Conservation (phyloP, 2,113 vertebrate genomes). For the Pygoscelis adeliae region DNA sequence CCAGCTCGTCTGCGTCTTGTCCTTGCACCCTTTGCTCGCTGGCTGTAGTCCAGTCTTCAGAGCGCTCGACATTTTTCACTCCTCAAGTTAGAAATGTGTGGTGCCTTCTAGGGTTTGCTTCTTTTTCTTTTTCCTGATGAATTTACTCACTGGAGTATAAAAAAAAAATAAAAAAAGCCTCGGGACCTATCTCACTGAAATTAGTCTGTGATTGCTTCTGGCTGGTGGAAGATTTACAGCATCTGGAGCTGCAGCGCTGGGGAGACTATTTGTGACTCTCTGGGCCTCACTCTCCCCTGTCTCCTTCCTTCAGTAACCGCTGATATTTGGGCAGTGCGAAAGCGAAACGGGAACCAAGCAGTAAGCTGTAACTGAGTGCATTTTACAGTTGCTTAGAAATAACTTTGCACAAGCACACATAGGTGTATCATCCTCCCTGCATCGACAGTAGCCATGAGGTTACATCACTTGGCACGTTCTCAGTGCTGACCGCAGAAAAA, state of each 20-base stretch:
- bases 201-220: not conserved
- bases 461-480: not conserved
- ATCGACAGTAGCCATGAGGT: fast-evolving
- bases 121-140: not conserved
- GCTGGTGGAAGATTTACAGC: not conserved
- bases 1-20: fast-evolving
- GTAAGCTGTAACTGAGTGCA: fast-evolving
- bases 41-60: not conserved
- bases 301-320: not conserved
- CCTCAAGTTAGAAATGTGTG: not conserved
- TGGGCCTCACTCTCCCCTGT: not conserved
- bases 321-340: not conserved
- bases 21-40: not conserved
- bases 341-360: fast-evolving
- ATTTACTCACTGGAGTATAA: not conserved
- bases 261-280: not conserved
- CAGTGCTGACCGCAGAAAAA: not conserved
- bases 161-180: not conserved
- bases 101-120: not conserved
- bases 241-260: not conserved
- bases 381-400: fast-evolving
- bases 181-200: not conserved
- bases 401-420: fast-evolving
- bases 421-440: not conserved
- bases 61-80: fast-evolving